A percentile compares a stretch with the other conserved stretches of the same genome.
Evolutionary conservation across 2,888 invertebrate genomes (phyloP).

Genomic region (Yponomeuta malinellus): DNA sequence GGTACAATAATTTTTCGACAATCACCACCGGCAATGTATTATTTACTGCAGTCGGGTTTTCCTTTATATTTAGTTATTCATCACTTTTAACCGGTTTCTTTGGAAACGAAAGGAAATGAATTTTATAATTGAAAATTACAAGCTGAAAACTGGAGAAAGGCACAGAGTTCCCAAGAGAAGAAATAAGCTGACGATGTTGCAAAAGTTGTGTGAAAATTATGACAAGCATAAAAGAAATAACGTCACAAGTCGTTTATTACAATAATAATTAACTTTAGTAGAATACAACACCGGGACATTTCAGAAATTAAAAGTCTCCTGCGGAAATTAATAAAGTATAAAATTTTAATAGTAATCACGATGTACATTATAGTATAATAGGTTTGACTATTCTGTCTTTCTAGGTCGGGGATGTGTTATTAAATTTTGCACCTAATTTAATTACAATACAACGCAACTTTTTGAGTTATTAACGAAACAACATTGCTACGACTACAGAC

Average conservation of each 20-base stretch:
- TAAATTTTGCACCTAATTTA: neutral
- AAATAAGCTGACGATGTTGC: neutral
- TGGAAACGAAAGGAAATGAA: neutral
- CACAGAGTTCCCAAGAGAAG: neutral
- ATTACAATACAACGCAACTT: neutral
- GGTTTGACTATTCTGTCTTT: too few species aligned
- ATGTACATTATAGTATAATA: too few species aligned
- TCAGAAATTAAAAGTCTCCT: too few species aligned
- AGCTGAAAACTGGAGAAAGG: neutral
- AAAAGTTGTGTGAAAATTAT: neutral
- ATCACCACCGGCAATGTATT: too few species aligned
- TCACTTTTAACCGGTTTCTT: neutral
- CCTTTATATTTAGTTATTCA: neutral
- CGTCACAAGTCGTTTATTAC: neutral
- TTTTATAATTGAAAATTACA: neutral
- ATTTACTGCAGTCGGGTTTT: neutral
- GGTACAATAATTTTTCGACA: too few species aligned
- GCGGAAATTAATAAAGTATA: too few species aligned
- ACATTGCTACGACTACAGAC: neutral
- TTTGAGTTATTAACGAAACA: neutral
- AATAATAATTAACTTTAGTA: neutral
- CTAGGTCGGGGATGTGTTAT: too few species aligned
- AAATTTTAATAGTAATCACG: too few species aligned
- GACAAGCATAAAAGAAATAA: too few species aligned
- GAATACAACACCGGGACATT: too few species aligned